Percentiles rank a stretch among this genome's conserved stretches.
These are phyloP conservation scores for Fistularia tabacaria DNA, from an alignment of 2,797 vertebrate genomes.

Conservation along the genomic window DNA sequence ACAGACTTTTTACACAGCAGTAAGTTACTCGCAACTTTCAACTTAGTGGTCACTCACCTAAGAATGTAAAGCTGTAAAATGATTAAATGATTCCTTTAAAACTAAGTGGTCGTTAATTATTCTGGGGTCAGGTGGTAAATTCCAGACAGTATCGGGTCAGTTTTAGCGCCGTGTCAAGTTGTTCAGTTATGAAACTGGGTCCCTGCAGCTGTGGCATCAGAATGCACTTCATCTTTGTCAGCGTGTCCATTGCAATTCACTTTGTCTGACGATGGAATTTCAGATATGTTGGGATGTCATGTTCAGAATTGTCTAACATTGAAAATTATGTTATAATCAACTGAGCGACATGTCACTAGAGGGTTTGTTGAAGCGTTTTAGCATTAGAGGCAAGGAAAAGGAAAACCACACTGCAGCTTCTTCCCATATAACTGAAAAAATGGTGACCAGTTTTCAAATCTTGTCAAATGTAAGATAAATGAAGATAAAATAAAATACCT, in stretches of 20 bases:
- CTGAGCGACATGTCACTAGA: too few relatives aligned
- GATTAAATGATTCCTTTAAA: slow-evolving; percentile 39
- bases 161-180: slow-evolving; percentile 16
- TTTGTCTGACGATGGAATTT: neutral
- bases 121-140: slow-evolving; percentile 32
- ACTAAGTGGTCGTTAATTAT: slow-evolving; percentile 30
- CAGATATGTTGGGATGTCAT: slow-evolving; percentile 1
- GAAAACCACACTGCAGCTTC: too few relatives aligned
- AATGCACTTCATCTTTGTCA: slow-evolving; percentile 15
- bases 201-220: slow-evolving; percentile 12
- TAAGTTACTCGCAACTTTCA: slow-evolving; percentile 37
- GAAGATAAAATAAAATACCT: too few relatives aligned
- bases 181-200: neutral
- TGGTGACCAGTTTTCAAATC: too few relatives aligned
- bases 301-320: neutral
- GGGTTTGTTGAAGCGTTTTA: too few relatives aligned
- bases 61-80: slow-evolving; percentile 39
- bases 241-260: neutral
- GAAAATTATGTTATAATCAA: too few relatives aligned
- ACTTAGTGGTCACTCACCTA: slow-evolving; percentile 44
- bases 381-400: too few relatives aligned
- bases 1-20: slow-evolving; percentile 39
- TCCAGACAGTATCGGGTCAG: slow-evolving; percentile 16
- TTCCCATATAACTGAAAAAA: too few relatives aligned
- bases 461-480: too few relatives aligned